phyloP scores from a whole-genome alignment of 2,888 invertebrate species.

The Macrophya alboannulata region DNA sequence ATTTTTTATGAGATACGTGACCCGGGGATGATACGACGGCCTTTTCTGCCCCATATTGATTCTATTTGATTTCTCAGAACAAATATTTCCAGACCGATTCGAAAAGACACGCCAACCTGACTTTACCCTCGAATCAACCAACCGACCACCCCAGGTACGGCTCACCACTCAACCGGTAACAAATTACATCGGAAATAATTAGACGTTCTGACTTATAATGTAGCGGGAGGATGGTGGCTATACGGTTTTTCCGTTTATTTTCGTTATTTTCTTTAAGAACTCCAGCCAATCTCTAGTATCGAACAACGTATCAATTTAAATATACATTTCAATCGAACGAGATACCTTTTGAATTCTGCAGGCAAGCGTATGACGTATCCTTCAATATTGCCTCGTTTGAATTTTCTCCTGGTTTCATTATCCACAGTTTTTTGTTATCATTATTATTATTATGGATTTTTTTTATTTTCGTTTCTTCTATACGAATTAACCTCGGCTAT shows the following conservation, averaged over 20 bases:
- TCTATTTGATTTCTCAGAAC: constrained; percentile 47
- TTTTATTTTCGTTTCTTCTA: not conserved
- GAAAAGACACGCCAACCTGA: constrained; percentile 32
- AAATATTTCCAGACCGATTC: constrained; percentile 50
- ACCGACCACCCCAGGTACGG: constrained; percentile 5
- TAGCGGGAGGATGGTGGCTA: not conserved
- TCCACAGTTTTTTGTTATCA: not conserved
- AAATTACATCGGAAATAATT: constrained; percentile 42
- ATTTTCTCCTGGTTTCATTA: not conserved
- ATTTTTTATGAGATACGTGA: constrained; percentile 54
- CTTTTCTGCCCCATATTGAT: constrained; percentile 45
- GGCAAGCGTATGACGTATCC: constrained; percentile 19
- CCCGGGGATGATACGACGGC: constrained; percentile 43
- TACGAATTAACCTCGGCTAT: not conserved
- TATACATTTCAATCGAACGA: constrained; percentile 25
- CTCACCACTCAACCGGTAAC: constrained; percentile 2
- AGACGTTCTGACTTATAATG: not conserved
- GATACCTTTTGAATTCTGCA: not conserved
- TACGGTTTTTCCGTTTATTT: not conserved
- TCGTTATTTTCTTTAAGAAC: not conserved
- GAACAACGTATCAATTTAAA: constrained; percentile 5
- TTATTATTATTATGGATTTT: too few relatives aligned
- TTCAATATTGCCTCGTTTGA: constrained; percentile 22
- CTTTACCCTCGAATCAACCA: constrained; percentile 19
- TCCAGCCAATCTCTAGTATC: not conserved